Evolutionary conservation across 2,797 vertebrate species (phyloP).

Genomic region (Glyptemys insculpta): DNA sequence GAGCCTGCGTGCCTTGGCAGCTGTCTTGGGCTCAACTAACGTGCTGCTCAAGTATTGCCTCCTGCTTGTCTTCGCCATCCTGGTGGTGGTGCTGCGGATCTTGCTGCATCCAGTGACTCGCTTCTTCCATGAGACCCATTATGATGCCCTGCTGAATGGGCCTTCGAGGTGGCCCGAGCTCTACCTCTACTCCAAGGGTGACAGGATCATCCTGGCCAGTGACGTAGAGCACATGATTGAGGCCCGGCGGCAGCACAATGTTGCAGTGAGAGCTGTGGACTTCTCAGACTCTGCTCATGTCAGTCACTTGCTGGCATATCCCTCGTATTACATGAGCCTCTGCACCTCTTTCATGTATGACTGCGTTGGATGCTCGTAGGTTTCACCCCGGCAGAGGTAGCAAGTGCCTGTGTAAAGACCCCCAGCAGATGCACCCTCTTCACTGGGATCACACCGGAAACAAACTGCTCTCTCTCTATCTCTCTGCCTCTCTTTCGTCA

Average conservation of each 20-base stretch:
- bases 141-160: constrained; percentile 85
- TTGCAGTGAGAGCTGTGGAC: constrained; percentile 87
- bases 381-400: background rate
- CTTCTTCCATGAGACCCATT: constrained; percentile 91
- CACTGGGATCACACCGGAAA: background rate
- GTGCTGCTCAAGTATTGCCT: constrained; percentile 84
- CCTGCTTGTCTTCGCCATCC: constrained; percentile 84
- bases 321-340: constrained; percentile 86
- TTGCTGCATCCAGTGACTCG: constrained; percentile 91
- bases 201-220: constrained; percentile 85
- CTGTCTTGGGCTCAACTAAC: constrained; percentile 83
- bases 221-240: constrained; percentile 88
- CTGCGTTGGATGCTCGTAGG: constrained; percentile 67
- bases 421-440: background rate
- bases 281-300: constrained; percentile 91
- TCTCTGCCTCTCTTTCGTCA: background rate
- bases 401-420: background rate
- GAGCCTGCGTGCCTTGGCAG: constrained; percentile 86
- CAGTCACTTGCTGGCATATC: constrained; percentile 88
- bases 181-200: constrained; percentile 91
- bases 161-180: constrained; percentile 93
- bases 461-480: background rate
- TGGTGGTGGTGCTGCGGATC: constrained; percentile 84
- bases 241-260: constrained; percentile 79
- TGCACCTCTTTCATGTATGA: constrained; percentile 87